Percentiles rank a stretch among this genome's conserved stretches.
phyloP scores from a whole-genome alignment of 1,140 invertebrate genomes.

The Pectinophora gossypiella region DNA sequence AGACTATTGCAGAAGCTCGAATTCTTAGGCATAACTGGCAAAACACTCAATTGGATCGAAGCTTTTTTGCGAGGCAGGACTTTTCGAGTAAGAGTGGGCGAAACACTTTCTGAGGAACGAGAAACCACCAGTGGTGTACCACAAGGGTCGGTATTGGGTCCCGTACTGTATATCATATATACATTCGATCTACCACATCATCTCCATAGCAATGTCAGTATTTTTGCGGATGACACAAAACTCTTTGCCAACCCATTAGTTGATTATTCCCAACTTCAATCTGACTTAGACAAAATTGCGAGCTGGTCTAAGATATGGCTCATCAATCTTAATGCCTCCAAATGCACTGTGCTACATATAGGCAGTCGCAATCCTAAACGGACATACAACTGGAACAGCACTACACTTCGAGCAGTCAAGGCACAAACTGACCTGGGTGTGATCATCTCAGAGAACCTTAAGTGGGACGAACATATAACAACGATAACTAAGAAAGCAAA shows the following conservation, averaged over 20 bases:
- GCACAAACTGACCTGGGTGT: constrained; percentile 4
- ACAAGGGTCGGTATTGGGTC: constrained; percentile 2
- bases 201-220: neutral
- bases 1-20: constrained; percentile 15
- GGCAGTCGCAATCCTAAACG: constrained; percentile 1
- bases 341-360: constrained; percentile 6
- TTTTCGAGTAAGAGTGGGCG: constrained; percentile 13
- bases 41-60: constrained; percentile 12
- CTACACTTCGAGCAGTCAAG: neutral
- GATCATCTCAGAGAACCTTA: neutral
- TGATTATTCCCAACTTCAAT: neutral
- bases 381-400: neutral
- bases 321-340: constrained; percentile 2
- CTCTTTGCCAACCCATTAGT: constrained; percentile 2
- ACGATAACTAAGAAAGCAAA: constrained; percentile 2
- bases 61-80: constrained; percentile 7
- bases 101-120: neutral
- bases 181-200: neutral
- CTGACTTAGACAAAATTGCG: neutral
- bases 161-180: constrained; percentile 4
- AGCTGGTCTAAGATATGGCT: constrained; percentile 4
- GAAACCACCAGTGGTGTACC: constrained; percentile 3
- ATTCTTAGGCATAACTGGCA: constrained; percentile 10
- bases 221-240: constrained; percentile 8
- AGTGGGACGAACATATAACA: constrained; percentile 5